phyloP scores from a whole-genome alignment of 2,888 invertebrate genomes.

The Napeogenes inachia region DNA sequence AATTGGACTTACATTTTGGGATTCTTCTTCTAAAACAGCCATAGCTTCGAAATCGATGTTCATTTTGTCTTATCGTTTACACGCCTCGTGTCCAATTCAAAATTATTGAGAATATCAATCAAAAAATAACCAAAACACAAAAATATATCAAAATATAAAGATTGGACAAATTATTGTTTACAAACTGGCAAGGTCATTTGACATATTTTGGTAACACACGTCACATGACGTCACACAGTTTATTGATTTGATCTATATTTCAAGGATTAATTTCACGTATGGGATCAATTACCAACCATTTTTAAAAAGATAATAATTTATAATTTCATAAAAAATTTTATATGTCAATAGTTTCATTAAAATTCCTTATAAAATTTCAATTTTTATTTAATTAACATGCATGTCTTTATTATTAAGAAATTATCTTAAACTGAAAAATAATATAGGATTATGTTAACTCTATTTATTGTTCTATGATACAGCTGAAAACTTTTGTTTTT shows the following conservation, averaged over 20 bases:
- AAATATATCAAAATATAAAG: conserved; percentile 37
- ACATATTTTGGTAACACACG: conserved; percentile 67
- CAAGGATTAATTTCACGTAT: conserved; percentile 6
- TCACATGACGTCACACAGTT: conserved; percentile 43
- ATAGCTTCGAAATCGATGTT: conserved; percentile 80
- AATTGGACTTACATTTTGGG: conserved; percentile 73
- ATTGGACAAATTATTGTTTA: conserved; percentile 80
- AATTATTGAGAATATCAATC: conserved; percentile 19
- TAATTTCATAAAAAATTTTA: no score
- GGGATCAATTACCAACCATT: neutral
- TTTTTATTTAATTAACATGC: no score
- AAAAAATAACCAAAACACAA: conserved; percentile 33
- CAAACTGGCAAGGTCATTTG: conserved; percentile 85
- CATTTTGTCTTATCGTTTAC: conserved; percentile 43
- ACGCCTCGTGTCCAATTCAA: conserved; percentile 17
- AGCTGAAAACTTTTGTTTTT: no score
- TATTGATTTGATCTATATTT: conserved; percentile 31
- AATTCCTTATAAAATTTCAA: no score
- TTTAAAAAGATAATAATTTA: neutral
- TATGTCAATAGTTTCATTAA: no score
- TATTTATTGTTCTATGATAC: no score
- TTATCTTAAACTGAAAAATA: no score
- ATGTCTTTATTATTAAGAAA: no score
- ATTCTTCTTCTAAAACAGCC: conserved; percentile 80
- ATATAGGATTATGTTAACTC: no score